Evolutionary conservation across 2,113 vertebrate genomes (phyloP), one percentile per base, ranked within the genome.

Genomic region (Rutilus rutilus): DNA sequence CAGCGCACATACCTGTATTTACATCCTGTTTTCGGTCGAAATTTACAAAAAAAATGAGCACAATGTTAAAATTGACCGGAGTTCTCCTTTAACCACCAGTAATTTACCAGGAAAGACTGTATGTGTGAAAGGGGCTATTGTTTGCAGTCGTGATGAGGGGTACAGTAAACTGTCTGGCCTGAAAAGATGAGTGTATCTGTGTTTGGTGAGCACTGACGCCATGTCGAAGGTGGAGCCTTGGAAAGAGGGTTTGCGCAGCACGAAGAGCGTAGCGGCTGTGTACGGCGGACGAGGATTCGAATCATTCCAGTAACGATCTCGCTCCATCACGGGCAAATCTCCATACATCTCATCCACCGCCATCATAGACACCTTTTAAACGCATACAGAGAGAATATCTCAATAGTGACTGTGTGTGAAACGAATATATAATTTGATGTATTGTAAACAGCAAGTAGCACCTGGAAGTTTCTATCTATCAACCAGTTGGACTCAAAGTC

Each of bases 381-480:
- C 74, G n/a, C 6, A 78, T 45, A 75, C 60, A 82, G 9, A 62
- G n/a, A 52, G 5, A 67, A 47, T 2, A 0, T 47, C 11, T 83
- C 25, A 33, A 21, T 30, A 25, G 27, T 33, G 65, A 27, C 6
- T 57, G 5, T 42, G 21, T 39, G 27, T 54, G 52, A 54, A 47
- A 33, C 21, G 6, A 52, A 69, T 69, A 60, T 27, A 75, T 73
- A 5, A 57, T 57, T 52, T 60, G 21, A 21, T 47, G 57, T 30
- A 67, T 1, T 4, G 2, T 2, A 47, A 80, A 30, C 2, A 14
- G 85, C 42, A 97, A 80, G 27, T 6, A 5, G 83, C 47, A 98
- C 97, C 96, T 98, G 97, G 90, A 98, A 97, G 90, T 97, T 97
- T 67, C 97, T 90, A 90, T 98, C 97, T 14, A 98, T 98, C 62